phyloP scores from a whole-genome alignment of 1,140 invertebrate species.

The Zaprionus inermis region DNA sequence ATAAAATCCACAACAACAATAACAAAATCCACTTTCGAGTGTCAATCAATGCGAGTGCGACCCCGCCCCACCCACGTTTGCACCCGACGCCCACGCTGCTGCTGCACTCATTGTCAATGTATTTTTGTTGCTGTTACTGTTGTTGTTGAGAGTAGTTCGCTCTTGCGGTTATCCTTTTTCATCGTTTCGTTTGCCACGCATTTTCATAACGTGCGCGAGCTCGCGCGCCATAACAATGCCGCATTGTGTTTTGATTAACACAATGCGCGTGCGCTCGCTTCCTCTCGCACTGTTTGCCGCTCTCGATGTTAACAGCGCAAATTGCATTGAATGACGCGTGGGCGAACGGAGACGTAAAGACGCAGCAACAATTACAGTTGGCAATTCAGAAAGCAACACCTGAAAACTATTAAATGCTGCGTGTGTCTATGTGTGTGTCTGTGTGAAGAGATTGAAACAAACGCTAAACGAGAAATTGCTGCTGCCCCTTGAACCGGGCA shows the following conservation, averaged over 20 bases:
- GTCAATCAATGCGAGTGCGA: conserved; percentile 56
- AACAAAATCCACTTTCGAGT: conserved; percentile 60
- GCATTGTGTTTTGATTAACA: conserved; percentile 59
- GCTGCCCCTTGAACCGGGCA: conserved; percentile 67
- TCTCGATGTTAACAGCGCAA: conserved; percentile 29
- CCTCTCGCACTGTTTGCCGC: neutral
- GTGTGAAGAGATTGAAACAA: conserved; percentile 37
- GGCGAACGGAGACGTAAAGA: conserved; percentile 15
- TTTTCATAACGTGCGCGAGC: conserved; percentile 38
- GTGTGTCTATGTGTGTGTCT: neutral
- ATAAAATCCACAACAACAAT: conserved; percentile 41
- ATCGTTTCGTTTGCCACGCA: conserved; percentile 63
- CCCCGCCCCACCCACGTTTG: neutral
- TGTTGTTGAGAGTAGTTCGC: conserved; percentile 19
- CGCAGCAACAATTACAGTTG: conserved; percentile 44
- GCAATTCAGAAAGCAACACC: conserved; percentile 51
- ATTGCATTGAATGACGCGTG: conserved; percentile 38
- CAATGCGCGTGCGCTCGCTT: conserved; percentile 41
- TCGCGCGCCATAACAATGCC: conserved; percentile 45
- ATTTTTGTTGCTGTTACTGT: conserved; percentile 3
- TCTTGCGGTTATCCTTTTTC: conserved; percentile 43
- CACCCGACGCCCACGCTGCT: conserved; percentile 19
- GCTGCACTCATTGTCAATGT: conserved; percentile 32
- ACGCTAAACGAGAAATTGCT: conserved; percentile 54
- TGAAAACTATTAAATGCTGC: conserved; percentile 64